Evolutionary conservation across 2,888 invertebrate species (phyloP).

Genomic region (Ectobius pallidus): DNA sequence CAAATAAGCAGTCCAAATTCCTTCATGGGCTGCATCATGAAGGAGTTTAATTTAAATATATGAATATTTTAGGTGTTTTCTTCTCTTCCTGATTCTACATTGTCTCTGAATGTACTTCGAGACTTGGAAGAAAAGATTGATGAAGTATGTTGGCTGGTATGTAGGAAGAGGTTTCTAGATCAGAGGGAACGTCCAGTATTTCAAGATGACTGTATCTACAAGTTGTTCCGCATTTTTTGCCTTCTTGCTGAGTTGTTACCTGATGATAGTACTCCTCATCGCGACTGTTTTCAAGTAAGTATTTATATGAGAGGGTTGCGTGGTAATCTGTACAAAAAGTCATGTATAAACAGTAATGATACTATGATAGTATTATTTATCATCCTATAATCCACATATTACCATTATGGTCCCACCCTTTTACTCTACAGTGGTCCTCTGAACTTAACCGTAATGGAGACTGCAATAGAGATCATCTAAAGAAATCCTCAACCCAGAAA

Average conservation of each 20-base stretch:
- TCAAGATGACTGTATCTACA: constrained; percentile 69
- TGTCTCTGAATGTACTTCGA: constrained; percentile 62
- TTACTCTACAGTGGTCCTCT: too few species aligned
- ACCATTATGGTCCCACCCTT: too few species aligned
- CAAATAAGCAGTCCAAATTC: too few species aligned
- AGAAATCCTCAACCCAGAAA: too few species aligned
- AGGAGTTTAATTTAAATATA: too few species aligned
- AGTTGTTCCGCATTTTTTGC: constrained; percentile 80
- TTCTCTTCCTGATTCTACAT: constrained; percentile 65
- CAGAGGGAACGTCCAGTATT: constrained; percentile 66
- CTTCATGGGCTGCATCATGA: too few species aligned
- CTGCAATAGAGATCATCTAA: too few species aligned
- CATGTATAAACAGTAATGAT: too few species aligned
- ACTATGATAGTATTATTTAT: too few species aligned
- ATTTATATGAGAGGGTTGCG: background rate
- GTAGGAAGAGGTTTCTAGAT: constrained; percentile 66
- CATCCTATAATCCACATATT: too few species aligned
- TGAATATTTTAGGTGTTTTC: constrained; percentile 59
- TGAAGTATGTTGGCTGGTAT: constrained; percentile 82
- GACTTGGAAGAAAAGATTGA: constrained; percentile 71
- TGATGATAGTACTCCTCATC: constrained; percentile 54
- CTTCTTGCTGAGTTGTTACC: constrained; percentile 74
- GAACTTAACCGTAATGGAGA: too few species aligned
- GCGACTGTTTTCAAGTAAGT: constrained; percentile 14
- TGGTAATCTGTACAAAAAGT: too few species aligned